A percentile compares a stretch with the other conserved stretches of the same genome.
These are phyloP conservation scores for Corbicula japonica DNA, from an alignment of 2,888 invertebrate genomes.

Conservation along the genomic window DNA sequence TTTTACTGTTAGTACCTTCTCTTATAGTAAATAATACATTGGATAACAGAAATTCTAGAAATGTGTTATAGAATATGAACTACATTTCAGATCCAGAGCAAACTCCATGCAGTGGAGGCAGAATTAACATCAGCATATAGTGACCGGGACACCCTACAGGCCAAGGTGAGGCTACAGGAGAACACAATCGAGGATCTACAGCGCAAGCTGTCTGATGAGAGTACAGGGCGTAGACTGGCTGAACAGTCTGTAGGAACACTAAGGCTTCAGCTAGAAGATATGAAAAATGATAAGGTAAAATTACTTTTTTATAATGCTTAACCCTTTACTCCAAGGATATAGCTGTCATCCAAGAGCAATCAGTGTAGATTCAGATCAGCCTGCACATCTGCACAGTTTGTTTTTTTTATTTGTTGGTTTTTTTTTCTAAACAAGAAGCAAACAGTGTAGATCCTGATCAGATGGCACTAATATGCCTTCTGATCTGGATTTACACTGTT, in stretches of 20 bases:
- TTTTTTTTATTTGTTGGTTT: too few species aligned
- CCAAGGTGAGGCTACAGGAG: slow-evolving; percentile 68
- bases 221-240: slow-evolving; percentile 73
- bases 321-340: too few species aligned
- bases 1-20: too few species aligned
- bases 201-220: slow-evolving; percentile 75
- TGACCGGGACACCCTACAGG: slow-evolving; percentile 70
- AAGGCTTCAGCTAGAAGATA: slow-evolving; percentile 75
- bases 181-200: slow-evolving; percentile 72
- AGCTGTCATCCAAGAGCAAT: too few species aligned
- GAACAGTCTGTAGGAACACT: slow-evolving; percentile 78
- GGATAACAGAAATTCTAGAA: neutral
- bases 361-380: neutral
- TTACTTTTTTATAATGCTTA: neutral
- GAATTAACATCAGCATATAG: slow-evolving; percentile 71
- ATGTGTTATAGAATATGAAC: neutral
- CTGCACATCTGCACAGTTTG: neutral
- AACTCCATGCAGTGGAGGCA: slow-evolving; percentile 68
- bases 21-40: too few species aligned
- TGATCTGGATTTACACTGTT: too few species aligned
- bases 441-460: too few species aligned
- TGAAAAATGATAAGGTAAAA: slow-evolving; percentile 76
- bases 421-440: too few species aligned
- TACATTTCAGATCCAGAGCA: neutral
- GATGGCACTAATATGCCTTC: too few species aligned